Evolutionary conservation across 2,113 vertebrate genomes (phyloP), one percentile per base, ranked within the genome.

Genomic region (Oreochromis spilurus): DNA sequence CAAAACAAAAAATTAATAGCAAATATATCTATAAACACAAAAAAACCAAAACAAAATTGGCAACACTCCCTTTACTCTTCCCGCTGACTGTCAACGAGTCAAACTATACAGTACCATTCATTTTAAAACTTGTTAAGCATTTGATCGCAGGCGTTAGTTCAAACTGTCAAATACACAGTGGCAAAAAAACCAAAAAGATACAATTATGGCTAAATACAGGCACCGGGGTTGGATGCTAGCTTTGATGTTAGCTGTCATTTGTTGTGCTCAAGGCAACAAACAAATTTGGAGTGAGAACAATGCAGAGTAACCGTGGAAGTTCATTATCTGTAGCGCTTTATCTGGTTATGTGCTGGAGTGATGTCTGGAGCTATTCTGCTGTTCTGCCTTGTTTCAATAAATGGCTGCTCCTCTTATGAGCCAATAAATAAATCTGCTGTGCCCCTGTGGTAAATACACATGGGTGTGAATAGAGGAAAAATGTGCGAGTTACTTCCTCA

Each of bases 101-200:
- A 83, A 81, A 72, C 79, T 81, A 55, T 81, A 88, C 77, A 87
- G 95, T 96, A 95, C 94, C 94, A 31, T 85, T 89, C 9, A 21
- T 77, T 57, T 84, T 6, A 78, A 53, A 80, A 36, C 45, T 84
- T 19, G 50, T 62, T n/a, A n/a, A 83, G 84, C 50, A 60, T 91
- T 90, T 93, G 82, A 91, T 89, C 81, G 81, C 75, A 84, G 43
- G 43, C 52, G 17, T 81, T 55, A 84, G 57, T 57, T 89, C 36
- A 84, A 85, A 81, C 82, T 29, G 31, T 6, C 43, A 85, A 78
- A 87, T 17, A 57, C 4, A 87, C 5, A 11, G 83, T 36, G 34
- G 19, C 12, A 65, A 52, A 29, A 55, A 21, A 3, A 79, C 57
- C 85, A 12, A 81, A 86, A 85, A 55, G 36, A 67, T n/a, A 38